Evolutionary conservation across 2,888 invertebrate genomes (phyloP), one percentile per base, ranked within the genome.

Genomic region (Neuroscelio doddi): DNA sequence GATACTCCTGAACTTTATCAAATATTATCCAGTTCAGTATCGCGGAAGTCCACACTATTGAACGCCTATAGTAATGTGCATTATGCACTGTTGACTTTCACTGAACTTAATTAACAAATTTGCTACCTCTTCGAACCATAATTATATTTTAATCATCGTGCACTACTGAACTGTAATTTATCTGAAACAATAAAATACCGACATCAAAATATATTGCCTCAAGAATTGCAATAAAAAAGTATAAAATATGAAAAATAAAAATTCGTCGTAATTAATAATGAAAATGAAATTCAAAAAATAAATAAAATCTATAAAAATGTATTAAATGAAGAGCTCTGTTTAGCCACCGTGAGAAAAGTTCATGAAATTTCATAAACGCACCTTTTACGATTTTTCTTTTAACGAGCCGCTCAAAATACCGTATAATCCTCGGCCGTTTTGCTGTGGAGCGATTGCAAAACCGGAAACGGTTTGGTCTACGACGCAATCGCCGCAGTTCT

Each of bases 1-100:
- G 44, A 39, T 45, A 51, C 45, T 46, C 46, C 32, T 58, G 58
- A 58, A 58, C 58, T 58, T 58, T 58, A 46, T 36, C 39, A 58
- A 58, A 58, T 50, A 51, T 51, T 58, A 58, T 51, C 3, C 21
- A 51, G 58, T 51, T 58, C 32, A 51, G 49, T 57, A 50, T 34
- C 24, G 58, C 57, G 57, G 57, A 58, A 58, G 57, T 58, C 34
- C 30, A 29, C 26, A 42, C 44, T 44, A 44, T 50, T 34, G 49
- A 57, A 57, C 57, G 57, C 50, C 50, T 45, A 24, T 58, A 50
- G 50, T 50, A 50, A 58, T 44, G 27, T 45, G 44, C 57, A 50
- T 34, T 50, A 45, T 50, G 44, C 27, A 10, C 21, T 36, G 8
- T 1, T 3, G 17, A 50, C 57, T 58, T 58, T 58, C 57, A 50